Conservation (phyloP, 2,797 vertebrate species). For the Paguma larvata region DNA sequence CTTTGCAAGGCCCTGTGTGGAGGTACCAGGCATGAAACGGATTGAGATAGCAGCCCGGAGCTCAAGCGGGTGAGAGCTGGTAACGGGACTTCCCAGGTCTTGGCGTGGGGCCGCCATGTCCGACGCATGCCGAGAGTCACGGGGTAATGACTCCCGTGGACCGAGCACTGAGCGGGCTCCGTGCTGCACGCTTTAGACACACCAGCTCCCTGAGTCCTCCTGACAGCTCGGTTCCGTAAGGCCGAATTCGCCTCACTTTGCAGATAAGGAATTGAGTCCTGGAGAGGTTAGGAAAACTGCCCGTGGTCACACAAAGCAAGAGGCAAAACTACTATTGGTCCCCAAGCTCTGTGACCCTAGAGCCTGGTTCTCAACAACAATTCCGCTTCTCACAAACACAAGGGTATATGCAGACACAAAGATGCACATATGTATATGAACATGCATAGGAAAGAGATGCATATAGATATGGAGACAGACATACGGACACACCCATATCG, state of each 20-base stretch:
- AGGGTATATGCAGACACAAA: background rate
- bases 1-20: background rate
- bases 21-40: background rate
- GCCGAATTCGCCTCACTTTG: too few species aligned
- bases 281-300: background rate
- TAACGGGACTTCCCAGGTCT: background rate
- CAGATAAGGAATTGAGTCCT: background rate
- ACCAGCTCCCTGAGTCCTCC: fast-evolving
- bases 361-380: background rate
- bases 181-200: fast-evolving
- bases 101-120: background rate
- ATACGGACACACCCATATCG: background rate
- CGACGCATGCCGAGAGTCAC: fast-evolving
- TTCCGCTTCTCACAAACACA: background rate
- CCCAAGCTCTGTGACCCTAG: background rate
- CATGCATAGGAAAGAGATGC: background rate
- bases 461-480: background rate
- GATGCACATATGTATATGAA: too few species aligned
- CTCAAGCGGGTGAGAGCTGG: background rate
- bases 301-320: background rate
- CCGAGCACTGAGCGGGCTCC: fast-evolving
- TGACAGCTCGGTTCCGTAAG: background rate
- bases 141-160: fast-evolving
- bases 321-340: background rate
- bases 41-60: background rate